phyloP scores from a whole-genome alignment of 2,888 invertebrate genomes.

The Aleiodes leptofemur region DNA sequence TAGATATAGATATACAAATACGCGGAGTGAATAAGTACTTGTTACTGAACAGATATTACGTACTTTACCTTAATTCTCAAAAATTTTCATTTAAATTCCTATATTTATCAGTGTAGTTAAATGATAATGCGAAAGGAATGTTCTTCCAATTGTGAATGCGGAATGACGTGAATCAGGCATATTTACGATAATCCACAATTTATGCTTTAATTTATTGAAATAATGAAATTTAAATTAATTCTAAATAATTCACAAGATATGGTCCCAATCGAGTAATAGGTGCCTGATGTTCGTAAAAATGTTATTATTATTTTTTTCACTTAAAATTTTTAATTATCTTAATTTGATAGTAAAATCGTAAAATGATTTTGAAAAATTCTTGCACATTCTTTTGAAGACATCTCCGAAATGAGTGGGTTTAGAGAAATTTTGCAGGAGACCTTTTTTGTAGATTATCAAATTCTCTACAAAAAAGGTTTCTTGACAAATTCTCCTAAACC shows the following conservation, averaged over 20 bases:
- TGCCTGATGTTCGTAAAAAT: constrained; percentile 19
- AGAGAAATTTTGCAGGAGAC: no score
- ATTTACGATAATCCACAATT: constrained; percentile 30
- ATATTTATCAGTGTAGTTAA: constrained; percentile 33
- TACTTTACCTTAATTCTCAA: no score
- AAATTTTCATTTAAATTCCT: constrained; percentile 32
- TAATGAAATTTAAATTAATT: constrained; percentile 21
- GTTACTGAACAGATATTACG: no score
- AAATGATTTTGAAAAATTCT: not conserved
- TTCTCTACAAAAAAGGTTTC: no score
- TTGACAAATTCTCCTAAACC: no score
- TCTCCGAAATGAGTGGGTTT: no score
- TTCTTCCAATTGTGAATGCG: constrained; percentile 76
- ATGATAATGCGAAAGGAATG: constrained; percentile 70
- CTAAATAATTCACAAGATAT: not conserved
- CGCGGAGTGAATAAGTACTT: no score
- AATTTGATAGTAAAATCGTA: constrained; percentile 41
- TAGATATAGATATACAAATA: no score
- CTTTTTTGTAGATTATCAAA: no score
- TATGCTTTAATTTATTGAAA: constrained; percentile 32
- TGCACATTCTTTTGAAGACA: no score
- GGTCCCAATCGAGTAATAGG: constrained; percentile 24
- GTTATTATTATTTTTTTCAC: constrained; percentile 18
- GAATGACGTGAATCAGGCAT: constrained; percentile 63
- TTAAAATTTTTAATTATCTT: constrained; percentile 59